Percentiles rank a stretch among this genome's conserved stretches.
Evolutionary conservation across 2,797 vertebrate genomes (phyloP).

Genomic region (Xenentodon cancila): DNA sequence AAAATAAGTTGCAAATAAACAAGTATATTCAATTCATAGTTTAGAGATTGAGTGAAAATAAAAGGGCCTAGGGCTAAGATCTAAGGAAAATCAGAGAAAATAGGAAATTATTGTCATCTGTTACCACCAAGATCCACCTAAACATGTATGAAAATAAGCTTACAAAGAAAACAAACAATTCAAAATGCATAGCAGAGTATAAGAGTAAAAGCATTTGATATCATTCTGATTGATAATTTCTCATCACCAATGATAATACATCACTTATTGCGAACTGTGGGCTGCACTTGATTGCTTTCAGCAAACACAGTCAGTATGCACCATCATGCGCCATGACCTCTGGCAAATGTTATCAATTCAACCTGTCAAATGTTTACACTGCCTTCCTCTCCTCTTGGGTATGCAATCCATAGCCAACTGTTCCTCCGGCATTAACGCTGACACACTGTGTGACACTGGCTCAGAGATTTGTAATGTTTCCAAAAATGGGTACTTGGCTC

Average conservation of each 20-base stretch:
- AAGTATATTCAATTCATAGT: too few relatives aligned
- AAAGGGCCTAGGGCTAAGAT: too few relatives aligned
- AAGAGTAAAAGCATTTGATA: neutral
- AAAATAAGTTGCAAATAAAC: too few relatives aligned
- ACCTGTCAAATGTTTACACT: constrained; percentile 42
- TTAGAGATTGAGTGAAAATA: too few relatives aligned
- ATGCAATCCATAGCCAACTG: constrained; percentile 38
- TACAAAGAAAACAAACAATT: neutral
- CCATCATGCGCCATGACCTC: constrained; percentile 29
- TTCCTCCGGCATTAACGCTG: constrained; percentile 43
- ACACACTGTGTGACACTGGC: constrained; percentile 45
- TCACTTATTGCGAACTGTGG: neutral
- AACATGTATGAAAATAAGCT: too few relatives aligned
- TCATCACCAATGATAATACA: neutral
- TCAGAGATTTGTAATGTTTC: constrained; percentile 62
- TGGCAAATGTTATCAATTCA: constrained; percentile 35
- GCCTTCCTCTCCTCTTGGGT: constrained; percentile 30
- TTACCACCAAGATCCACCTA: too few relatives aligned
- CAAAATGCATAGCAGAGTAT: neutral
- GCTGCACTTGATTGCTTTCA: constrained; percentile 25
- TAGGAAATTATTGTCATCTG: too few relatives aligned
- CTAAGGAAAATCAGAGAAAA: too few relatives aligned
- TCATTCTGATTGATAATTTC: neutral
- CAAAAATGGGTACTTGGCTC: constrained; percentile 63
- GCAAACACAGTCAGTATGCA: constrained; percentile 27